phyloP scores from a whole-genome alignment of 2,113 vertebrate species.

The Phalacrocorax carbo region DNA sequence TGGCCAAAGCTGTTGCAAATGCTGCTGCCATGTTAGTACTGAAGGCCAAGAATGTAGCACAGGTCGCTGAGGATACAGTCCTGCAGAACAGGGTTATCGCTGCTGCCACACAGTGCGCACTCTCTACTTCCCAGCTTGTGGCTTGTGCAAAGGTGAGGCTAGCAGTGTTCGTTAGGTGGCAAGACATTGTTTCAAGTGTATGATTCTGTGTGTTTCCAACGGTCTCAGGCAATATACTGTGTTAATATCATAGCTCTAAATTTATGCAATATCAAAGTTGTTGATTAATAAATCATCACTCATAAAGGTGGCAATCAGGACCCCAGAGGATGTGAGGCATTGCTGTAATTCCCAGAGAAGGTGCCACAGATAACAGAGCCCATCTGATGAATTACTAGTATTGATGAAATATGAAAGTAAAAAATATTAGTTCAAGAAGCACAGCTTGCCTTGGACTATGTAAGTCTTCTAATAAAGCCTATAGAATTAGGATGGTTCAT shows the following conservation, averaged over 20 bases:
- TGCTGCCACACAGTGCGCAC: constrained; percentile 95
- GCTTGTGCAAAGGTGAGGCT: constrained; percentile 93
- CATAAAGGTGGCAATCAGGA: not conserved
- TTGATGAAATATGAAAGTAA: not conserved
- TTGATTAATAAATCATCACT: not conserved
- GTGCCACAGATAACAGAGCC: not conserved
- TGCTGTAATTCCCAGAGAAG: not conserved
- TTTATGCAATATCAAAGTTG: not conserved
- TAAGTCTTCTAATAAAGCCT: not conserved
- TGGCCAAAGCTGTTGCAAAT: constrained; percentile 98
- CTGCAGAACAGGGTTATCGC: constrained; percentile 97
- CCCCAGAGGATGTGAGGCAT: not conserved
- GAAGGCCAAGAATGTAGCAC: constrained; percentile 97
- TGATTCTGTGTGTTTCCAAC: fast-evolving
- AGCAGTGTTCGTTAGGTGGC: fast-evolving
- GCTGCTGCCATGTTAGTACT: constrained; percentile 97
- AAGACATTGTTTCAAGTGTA: fast-evolving
- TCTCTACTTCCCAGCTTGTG: constrained; percentile 97
- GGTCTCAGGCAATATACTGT: too few relatives aligned
- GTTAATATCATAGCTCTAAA: not conserved
- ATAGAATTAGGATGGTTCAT: not conserved
- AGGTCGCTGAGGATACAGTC: constrained; percentile 91
- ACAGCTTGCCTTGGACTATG: not conserved
- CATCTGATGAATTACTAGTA: not conserved
- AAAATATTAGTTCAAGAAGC: not conserved